Conservation (phyloP, 2,113 vertebrate genomes). For the Piaya cayana region DNA sequence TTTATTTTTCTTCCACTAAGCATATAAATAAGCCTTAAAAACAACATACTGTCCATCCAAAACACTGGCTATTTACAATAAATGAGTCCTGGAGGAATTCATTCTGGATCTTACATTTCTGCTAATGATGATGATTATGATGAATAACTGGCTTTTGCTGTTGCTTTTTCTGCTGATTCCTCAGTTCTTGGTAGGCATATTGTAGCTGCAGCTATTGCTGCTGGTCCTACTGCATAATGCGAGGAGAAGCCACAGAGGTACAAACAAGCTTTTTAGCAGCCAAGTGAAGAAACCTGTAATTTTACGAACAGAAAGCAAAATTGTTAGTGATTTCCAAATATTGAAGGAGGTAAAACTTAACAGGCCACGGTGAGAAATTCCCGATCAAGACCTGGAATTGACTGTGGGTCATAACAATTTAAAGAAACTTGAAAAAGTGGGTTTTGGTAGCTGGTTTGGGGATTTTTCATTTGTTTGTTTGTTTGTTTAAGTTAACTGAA, state of each 20-base stretch:
- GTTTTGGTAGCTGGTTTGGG: background rate
- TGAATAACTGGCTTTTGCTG: slow-evolving; percentile 35
- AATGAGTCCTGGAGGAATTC: slow-evolving; percentile 21
- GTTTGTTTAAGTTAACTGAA: background rate
- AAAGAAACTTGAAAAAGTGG: background rate
- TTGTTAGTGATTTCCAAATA: background rate
- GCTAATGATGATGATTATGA: slow-evolving; percentile 46
- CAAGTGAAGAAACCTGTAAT: background rate
- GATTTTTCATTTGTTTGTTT: background rate
- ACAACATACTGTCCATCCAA: background rate
- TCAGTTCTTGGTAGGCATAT: slow-evolving; percentile 8
- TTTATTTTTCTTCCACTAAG: background rate
- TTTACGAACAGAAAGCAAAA: slow-evolving; percentile 1
- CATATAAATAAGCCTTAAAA: background rate
- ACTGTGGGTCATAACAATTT: background rate
- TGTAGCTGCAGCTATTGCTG: slow-evolving; percentile 16
- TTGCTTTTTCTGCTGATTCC: slow-evolving; percentile 53
- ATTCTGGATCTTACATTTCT: slow-evolving; percentile 16
- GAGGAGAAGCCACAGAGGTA: background rate
- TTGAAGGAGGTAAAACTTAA: fast-evolving
- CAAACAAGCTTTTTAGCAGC: background rate
- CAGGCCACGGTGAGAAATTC: background rate
- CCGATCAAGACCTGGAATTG: background rate
- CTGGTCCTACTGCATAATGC: slow-evolving; percentile 13
- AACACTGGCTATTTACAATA: slow-evolving; percentile 5